A percentile compares a stretch with the other conserved stretches of the same genome.
phyloP scores from a whole-genome alignment of 2,113 vertebrate genomes.

The Falco punctatus region DNA sequence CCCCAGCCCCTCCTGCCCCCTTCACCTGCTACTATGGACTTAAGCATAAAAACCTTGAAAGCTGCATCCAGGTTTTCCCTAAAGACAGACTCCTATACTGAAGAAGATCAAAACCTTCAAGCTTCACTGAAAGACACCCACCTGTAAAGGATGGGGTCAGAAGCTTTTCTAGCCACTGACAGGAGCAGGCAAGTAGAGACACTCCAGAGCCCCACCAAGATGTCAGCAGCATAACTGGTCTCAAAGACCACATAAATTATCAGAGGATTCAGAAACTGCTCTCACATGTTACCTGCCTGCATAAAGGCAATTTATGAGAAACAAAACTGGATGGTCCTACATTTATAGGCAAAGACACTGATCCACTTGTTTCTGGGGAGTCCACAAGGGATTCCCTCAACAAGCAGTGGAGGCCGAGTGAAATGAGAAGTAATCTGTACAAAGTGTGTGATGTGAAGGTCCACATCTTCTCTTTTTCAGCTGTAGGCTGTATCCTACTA shows the following conservation, averaged over 20 bases:
- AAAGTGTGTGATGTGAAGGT: neutral
- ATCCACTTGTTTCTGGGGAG: neutral
- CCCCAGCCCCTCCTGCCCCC: fast-evolving
- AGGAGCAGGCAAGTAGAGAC: neutral
- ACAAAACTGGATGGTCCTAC: neutral
- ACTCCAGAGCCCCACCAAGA: neutral
- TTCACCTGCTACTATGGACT: neutral
- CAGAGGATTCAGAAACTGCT: neutral
- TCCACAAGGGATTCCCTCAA: neutral
- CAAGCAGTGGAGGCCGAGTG: neutral
- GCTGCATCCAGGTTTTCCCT: neutral
- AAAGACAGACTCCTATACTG: neutral
- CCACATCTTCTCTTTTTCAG: neutral
- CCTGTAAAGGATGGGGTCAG: neutral
- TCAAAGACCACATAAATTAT: neutral
- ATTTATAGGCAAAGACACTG: neutral
- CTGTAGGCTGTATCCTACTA: neutral
- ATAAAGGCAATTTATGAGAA: neutral
- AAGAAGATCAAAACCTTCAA: neutral
- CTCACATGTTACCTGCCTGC: neutral
- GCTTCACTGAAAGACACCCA: neutral
- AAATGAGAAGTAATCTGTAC: neutral
- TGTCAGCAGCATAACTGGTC: neutral
- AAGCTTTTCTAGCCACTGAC: neutral
- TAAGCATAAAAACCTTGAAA: neutral